A percentile compares a stretch with the other conserved stretches of the same genome.
Conservation (phyloP, 2,113 vertebrate genomes). For the Cisticola juncidis region DNA sequence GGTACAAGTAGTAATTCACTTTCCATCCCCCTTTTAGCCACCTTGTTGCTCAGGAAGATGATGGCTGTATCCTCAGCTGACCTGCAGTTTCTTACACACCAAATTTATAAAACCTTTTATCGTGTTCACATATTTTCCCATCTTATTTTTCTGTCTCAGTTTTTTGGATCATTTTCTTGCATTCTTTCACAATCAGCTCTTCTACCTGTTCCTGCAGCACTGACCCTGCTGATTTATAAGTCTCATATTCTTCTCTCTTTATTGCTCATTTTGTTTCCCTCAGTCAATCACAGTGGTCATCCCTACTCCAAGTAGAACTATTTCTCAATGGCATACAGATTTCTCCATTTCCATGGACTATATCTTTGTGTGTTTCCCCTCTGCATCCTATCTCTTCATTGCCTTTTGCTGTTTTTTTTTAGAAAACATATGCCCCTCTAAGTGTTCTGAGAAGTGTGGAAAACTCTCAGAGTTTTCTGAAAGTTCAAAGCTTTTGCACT, state of each 20-base stretch:
- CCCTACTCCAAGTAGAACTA: background rate
- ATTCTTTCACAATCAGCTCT: background rate
- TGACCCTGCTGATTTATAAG: background rate
- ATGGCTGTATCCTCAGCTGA: background rate
- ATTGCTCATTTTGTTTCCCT: background rate
- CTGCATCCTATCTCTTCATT: background rate
- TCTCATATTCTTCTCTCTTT: background rate
- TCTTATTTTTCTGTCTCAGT: background rate
- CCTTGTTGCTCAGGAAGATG: background rate
- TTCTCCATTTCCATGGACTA: background rate
- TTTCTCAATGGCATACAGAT: background rate
- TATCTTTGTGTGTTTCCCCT: background rate
- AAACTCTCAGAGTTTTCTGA: background rate
- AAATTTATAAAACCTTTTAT: background rate
- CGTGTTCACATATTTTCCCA: background rate
- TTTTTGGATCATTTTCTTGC: background rate
- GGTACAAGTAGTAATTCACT: background rate
- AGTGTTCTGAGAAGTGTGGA: background rate
- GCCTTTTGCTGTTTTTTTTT: background rate
- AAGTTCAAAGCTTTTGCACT: background rate
- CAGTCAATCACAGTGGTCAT: background rate
- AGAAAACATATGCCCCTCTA: background rate
- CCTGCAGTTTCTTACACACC: background rate
- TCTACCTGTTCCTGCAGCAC: background rate
- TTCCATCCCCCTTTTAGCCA: background rate